Conservation (phyloP, 2,888 invertebrate genomes). For the Epiblema foenella region DNA sequence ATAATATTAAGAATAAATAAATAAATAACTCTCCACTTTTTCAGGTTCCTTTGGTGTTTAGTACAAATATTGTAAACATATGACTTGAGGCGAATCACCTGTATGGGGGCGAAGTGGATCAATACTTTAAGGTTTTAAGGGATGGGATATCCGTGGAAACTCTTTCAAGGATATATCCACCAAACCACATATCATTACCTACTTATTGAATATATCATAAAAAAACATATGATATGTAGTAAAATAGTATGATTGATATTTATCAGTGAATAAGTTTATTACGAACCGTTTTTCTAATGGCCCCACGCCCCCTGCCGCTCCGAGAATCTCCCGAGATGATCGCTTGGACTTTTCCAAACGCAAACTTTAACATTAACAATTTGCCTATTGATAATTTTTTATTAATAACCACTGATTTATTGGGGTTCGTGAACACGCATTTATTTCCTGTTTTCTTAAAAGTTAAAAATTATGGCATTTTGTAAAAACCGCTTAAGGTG, state of each 20-base stretch:
- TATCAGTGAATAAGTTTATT: constrained; percentile 24
- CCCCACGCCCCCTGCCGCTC: constrained; percentile 62
- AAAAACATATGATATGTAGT: neutral
- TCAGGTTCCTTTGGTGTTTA: neutral
- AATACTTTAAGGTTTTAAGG: no score
- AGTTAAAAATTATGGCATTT: neutral
- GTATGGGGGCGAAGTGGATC: no score
- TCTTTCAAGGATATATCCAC: no score
- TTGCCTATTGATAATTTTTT: constrained; percentile 47
- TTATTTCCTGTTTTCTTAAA: neutral
- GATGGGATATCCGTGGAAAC: no score
- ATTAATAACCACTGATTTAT: constrained; percentile 32
- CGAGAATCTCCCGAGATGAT: constrained; percentile 59
- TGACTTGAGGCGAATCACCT: no score
- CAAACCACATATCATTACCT: no score
- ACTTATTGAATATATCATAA: no score
- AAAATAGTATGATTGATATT: neutral
- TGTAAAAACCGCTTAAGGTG: neutral
- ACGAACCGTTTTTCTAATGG: constrained; percentile 50
- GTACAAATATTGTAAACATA: no score
- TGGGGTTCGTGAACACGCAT: neutral
- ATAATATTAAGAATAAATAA: neutral
- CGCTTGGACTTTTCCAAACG: constrained; percentile 42
- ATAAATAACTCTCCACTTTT: neutral
- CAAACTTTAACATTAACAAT: constrained; percentile 51